Base-by-base conservation (phyloP, 1,140 invertebrate genomes). In the Probaryconus sp. region DNA sequence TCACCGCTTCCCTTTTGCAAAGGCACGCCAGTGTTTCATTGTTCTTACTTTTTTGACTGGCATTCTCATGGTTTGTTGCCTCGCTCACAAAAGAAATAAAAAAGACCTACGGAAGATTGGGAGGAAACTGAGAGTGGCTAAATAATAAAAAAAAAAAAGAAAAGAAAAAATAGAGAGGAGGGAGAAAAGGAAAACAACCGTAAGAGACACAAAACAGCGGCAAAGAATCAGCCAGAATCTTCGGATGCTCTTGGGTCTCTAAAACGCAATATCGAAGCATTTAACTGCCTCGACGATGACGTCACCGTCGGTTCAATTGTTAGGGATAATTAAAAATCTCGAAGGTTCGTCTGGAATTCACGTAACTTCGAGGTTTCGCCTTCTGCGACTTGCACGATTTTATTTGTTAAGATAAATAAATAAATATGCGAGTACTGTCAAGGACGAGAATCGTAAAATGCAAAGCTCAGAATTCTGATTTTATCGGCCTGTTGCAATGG, bases 1-100 rank as follows among this genome's bases (percentile, higher is more conserved):
- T 67, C 43, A 26, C 43, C 16, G 24, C 55, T 55, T 61, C 48
- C 16, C 31, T 30, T 30, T 42, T 37, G 20, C 37, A n/a, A 61
- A 69, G 61, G 58, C 47, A 43, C 33, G 24, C 42, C 31, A 48
- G 10, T 28, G 60, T 50, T 55, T 48, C 60, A 55, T 71, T 74
- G 65, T 56, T 75, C 69, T 65, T 67, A 35, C 16, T 48, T 45
- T 70, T 64, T 68, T 42, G 35, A 42, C 43, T 70, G 50, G 50
- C 51, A 58, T 71, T 70, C 74, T 53, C 42, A 35, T 60, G 50
- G 51, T 63, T 69, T 67, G 50, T 67, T 63, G 43, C 50, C 21
- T 45, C 45, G 55, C 45, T 40, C 21, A 24, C 64, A 75, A 72
- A 69, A 30, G 37, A 42, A 47, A 14, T 11, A 60, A 73, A 72